These are phyloP conservation scores for Aelia acuminata DNA, from an alignment of 2,888 invertebrate species.

Conservation along the genomic window DNA sequence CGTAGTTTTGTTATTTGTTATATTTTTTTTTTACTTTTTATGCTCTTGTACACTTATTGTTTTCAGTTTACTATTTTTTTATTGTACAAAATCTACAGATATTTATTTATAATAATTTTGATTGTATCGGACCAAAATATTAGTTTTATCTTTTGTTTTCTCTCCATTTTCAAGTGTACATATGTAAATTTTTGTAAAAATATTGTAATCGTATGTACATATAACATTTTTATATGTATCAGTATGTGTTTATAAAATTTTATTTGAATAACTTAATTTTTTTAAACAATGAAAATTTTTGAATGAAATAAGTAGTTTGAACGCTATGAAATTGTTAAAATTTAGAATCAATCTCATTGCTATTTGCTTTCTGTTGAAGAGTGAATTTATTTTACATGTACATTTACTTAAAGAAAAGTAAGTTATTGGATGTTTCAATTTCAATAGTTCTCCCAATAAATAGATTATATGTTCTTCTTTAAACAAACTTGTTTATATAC, in stretches of 20 bases:
- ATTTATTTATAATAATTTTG: slow-evolving; percentile 18
- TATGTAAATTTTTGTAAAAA: slow-evolving; percentile 42
- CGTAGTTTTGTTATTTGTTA: not conserved
- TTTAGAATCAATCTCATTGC: not conserved
- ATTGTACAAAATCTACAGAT: slow-evolving; percentile 7
- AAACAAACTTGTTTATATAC: not conserved
- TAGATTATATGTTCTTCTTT: not conserved
- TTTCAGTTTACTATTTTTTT: slow-evolving; percentile 7
- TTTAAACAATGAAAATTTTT: not conserved
- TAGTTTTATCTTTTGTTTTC: slow-evolving; percentile 14
- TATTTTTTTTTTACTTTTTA: not conserved
- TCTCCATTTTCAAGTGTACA: not conserved
- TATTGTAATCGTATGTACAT: slow-evolving; percentile 45
- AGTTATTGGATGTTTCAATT: not conserved
- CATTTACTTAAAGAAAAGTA: not conserved
- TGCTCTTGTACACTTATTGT: not conserved
- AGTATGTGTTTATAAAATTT: not conserved
- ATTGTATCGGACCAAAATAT: slow-evolving; percentile 5
- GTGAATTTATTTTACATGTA: not conserved
- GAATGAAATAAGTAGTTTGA: not conserved
- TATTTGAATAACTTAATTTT: slow-evolving; percentile 15
- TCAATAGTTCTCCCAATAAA: not conserved
- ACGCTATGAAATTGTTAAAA: not conserved
- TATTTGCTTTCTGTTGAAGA: not conserved
- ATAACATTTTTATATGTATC: slow-evolving; percentile 16